These are phyloP conservation scores for Pantala flavescens DNA, from an alignment of 1,140 invertebrate species.

Conservation along the genomic window DNA sequence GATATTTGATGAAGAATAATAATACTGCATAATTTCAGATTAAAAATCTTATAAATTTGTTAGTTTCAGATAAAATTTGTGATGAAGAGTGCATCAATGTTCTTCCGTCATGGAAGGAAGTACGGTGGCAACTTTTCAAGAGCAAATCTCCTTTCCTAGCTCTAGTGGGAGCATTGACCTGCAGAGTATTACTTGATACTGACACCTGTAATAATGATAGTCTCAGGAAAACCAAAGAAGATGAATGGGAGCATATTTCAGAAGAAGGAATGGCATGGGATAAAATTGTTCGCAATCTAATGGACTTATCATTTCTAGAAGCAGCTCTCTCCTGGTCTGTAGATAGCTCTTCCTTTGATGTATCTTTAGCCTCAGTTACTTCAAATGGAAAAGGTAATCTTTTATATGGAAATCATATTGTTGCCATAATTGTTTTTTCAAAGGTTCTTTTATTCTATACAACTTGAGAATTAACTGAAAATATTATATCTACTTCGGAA, in stretches of 20 bases:
- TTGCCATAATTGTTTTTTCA: too few relatives aligned
- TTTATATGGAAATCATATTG: too few relatives aligned
- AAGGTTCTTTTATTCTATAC: too few relatives aligned
- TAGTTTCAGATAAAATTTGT: too few relatives aligned
- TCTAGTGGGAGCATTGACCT: neutral
- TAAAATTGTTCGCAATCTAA: neutral
- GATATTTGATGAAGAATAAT: too few relatives aligned
- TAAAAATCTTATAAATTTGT: too few relatives aligned
- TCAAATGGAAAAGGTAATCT: too few relatives aligned
- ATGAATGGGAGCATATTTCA: neutral
- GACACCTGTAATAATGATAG: neutral
- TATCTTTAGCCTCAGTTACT: too few relatives aligned
- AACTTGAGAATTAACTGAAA: too few relatives aligned
- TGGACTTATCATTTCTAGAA: neutral
- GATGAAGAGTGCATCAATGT: neutral
- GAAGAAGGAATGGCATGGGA: neutral
- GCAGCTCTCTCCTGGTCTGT: neutral
- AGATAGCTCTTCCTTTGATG: neutral
- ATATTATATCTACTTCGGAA: too few relatives aligned
- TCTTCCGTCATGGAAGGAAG: neutral
- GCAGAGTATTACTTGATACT: neutral
- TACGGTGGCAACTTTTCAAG: neutral
- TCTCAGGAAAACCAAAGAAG: neutral
- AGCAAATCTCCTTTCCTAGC: neutral
- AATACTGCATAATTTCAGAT: too few relatives aligned